These are phyloP conservation scores for Hydrocynus forskahlii DNA, from an alignment of 2,797 vertebrate genomes.

Conservation along the genomic window DNA sequence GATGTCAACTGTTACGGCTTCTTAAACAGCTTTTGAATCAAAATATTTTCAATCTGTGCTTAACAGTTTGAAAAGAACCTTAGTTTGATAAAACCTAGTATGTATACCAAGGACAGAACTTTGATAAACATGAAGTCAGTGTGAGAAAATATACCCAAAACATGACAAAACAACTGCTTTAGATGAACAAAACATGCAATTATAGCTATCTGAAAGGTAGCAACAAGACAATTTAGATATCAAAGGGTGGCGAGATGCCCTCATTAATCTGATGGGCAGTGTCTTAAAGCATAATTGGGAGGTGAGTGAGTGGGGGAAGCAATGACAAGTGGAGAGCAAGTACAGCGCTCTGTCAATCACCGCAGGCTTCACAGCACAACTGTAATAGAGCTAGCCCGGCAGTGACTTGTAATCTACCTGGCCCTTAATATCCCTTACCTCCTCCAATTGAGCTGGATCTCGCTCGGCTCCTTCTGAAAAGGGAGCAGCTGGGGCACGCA, in stretches of 20 bases:
- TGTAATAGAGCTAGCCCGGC: conserved; percentile 29
- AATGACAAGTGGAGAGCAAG: conserved; percentile 34
- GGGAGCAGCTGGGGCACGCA: not conserved
- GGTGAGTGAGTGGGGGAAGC: not conserved
- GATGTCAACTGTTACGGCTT: too few species aligned
- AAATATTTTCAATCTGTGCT: not conserved
- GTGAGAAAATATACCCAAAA: too few species aligned
- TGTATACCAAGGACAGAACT: too few species aligned
- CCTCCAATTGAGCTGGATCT: not conserved
- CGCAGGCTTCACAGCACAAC: conserved; percentile 28
- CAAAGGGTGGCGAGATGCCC: not conserved
- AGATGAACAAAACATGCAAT: too few species aligned
- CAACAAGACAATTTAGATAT: not conserved
- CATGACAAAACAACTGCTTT: too few species aligned
- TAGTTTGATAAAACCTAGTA: too few species aligned
- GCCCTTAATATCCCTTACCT: conserved; percentile 41
- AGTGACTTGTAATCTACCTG: conserved; percentile 42
- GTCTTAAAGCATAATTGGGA: not conserved
- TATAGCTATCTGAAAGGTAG: too few species aligned
- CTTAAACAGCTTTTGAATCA: not conserved
- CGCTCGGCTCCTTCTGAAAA: conserved; percentile 8
- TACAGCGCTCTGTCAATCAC: conserved; percentile 45
- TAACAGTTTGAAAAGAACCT: too few species aligned
- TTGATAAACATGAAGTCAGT: too few species aligned
- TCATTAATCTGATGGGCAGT: not conserved